Percentiles rank a stretch among this genome's conserved stretches.
These are phyloP conservation scores for Procavia capensis DNA, from an alignment of 2,113 vertebrate genomes.

Conservation along the genomic window DNA sequence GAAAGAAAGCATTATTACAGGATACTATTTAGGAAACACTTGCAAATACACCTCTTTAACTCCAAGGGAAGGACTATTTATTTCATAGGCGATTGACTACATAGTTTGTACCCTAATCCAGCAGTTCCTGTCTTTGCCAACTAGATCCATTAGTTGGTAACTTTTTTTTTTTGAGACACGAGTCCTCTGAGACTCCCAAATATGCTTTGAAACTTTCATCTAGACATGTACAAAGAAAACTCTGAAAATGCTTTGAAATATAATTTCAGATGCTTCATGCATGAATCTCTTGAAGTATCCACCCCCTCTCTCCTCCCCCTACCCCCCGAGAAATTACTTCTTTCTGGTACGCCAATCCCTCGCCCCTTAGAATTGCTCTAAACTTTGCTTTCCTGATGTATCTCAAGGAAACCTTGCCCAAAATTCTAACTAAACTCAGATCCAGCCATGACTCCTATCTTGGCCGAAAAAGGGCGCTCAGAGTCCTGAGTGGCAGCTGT, in stretches of 20 bases:
- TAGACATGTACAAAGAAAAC: conserved; percentile 16
- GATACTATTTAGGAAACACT: background rate
- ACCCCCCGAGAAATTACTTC: background rate
- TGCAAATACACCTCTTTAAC: background rate
- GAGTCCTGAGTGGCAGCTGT: background rate
- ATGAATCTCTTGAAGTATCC: background rate
- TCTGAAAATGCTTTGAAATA: background rate
- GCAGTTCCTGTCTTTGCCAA: background rate
- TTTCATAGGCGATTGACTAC: background rate
- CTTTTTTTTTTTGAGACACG: background rate
- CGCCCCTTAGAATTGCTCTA: background rate
- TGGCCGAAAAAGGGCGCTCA: background rate
- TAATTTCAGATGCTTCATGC: background rate
- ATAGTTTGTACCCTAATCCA: background rate
- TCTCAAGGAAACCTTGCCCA: background rate
- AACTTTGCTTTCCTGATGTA: background rate
- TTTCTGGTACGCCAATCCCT: background rate
- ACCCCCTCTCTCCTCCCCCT: too few species aligned
- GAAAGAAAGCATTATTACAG: background rate
- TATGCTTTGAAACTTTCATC: background rate
- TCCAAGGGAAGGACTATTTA: background rate
- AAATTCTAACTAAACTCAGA: conserved; percentile 7
- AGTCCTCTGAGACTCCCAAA: background rate
- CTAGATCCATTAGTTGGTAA: background rate
- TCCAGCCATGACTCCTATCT: background rate